Conservation (phyloP, 2,797 vertebrate species). For the Sylvia borin region DNA sequence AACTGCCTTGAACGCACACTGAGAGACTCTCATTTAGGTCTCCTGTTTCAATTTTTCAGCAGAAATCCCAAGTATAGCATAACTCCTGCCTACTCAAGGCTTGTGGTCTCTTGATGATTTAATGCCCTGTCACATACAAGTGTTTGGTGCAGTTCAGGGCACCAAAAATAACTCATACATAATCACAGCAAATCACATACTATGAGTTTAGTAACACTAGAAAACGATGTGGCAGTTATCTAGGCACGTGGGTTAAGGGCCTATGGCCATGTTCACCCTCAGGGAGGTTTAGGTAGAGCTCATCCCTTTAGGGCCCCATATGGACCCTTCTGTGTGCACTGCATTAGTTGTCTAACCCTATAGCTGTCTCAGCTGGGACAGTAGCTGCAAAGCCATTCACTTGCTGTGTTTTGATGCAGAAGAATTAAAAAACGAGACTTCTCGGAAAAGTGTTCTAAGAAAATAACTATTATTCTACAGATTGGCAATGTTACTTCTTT, state of each 20-base stretch:
- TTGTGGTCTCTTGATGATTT: neutral
- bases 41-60: neutral
- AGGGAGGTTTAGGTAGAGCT: neutral
- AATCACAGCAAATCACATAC: neutral
- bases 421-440: neutral
- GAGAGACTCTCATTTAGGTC: neutral
- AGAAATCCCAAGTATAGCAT: neutral
- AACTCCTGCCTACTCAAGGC: neutral
- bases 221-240: neutral
- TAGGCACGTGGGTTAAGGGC: rapidly evolving
- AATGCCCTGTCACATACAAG: neutral
- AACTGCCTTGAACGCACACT: slow-evolving; percentile 8
- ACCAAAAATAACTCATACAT: neutral
- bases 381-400: neutral
- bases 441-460: too few relatives aligned
- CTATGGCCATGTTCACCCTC: rapidly evolving
- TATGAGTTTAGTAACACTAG: neutral
- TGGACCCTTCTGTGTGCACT: too few relatives aligned
- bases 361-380: neutral
- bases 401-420: neutral
- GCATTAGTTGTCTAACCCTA: neutral
- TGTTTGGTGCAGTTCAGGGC: neutral
- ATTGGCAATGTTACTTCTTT: too few relatives aligned
- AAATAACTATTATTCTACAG: too few relatives aligned
- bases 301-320: too few relatives aligned